phyloP scores from a whole-genome alignment of 2,797 vertebrate genomes.

The Eleutherodactylus coqui region DNA sequence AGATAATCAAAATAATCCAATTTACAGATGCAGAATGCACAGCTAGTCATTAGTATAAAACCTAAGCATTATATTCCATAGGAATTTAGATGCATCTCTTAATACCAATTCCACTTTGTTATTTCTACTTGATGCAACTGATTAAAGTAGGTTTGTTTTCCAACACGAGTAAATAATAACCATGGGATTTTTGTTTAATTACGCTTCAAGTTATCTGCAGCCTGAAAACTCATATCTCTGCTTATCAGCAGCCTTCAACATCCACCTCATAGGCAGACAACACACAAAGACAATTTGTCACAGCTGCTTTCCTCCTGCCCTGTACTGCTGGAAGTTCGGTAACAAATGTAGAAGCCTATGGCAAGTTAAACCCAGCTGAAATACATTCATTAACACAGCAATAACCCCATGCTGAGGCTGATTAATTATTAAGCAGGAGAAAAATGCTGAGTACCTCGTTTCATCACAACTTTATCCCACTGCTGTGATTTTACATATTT shows the following conservation, averaged over 20 bases:
- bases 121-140: slow-evolving; percentile 17
- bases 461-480: slow-evolving; percentile 48
- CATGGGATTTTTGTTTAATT: slow-evolving; percentile 44
- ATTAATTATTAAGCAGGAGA: slow-evolving; percentile 41
- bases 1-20: neutral
- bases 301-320: slow-evolving; percentile 30
- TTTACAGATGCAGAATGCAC: neutral
- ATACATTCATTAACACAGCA: slow-evolving; percentile 30
- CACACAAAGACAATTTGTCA: slow-evolving; percentile 41
- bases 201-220: slow-evolving; percentile 34
- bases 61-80: neutral
- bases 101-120: neutral
- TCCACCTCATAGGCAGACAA: slow-evolving; percentile 45
- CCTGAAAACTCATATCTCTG: neutral
- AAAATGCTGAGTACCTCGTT: slow-evolving; percentile 29
- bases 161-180: slow-evolving; percentile 31
- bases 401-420: slow-evolving; percentile 19
- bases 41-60: neutral
- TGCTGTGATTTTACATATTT: slow-evolving; percentile 54
- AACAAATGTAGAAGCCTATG: slow-evolving; percentile 56
- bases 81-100: neutral
- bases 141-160: slow-evolving; percentile 39
- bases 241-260: slow-evolving; percentile 42
- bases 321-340: slow-evolving; percentile 53
- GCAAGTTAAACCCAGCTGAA: slow-evolving; percentile 45